Evolutionary conservation across 2,113 vertebrate species (phyloP).

Genomic region (Tylochromis polylepis): DNA sequence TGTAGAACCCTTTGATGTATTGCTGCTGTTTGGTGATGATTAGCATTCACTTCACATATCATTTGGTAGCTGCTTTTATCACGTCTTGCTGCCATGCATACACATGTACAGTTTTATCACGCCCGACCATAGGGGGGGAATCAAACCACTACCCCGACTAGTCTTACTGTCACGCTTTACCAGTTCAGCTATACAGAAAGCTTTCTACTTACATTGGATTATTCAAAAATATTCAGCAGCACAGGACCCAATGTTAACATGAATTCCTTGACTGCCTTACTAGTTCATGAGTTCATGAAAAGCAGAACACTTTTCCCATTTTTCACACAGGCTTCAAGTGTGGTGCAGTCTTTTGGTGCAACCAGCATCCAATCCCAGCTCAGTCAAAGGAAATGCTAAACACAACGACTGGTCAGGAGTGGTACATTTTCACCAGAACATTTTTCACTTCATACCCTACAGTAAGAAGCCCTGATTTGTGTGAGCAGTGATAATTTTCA

Average conservation of each 20-base stretch:
- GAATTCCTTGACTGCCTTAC: conserved; percentile 20
- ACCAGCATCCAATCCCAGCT: conserved; percentile 1
- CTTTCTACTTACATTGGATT: conserved; percentile 29
- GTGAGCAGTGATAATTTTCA: background rate
- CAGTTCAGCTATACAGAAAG: background rate
- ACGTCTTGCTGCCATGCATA: background rate
- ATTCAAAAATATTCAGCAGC: conserved; percentile 51
- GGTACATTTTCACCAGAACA: background rate
- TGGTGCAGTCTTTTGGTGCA: conserved; percentile 5
- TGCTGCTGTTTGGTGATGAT: conserved; percentile 1
- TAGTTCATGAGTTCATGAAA: conserved; percentile 23
- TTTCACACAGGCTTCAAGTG: conserved; percentile 10
- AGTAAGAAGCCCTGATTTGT: background rate
- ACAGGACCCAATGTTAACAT: background rate
- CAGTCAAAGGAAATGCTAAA: conserved; percentile 35
- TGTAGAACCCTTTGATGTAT: background rate
- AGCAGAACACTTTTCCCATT: conserved; percentile 22
- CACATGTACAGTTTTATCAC: conserved; percentile 14
- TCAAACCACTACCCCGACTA: conserved; percentile 35
- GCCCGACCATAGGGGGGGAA: conserved; percentile 30
- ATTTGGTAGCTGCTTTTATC: conserved; percentile 12
- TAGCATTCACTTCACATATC: conserved; percentile 5
- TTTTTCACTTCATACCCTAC: conserved; percentile 15
- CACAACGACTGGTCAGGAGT: conserved; percentile 2
- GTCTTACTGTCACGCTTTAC: conserved; percentile 41